Conservation (phyloP, 2,797 vertebrate genomes). For the Cryptoblepharus egeriae region DNA sequence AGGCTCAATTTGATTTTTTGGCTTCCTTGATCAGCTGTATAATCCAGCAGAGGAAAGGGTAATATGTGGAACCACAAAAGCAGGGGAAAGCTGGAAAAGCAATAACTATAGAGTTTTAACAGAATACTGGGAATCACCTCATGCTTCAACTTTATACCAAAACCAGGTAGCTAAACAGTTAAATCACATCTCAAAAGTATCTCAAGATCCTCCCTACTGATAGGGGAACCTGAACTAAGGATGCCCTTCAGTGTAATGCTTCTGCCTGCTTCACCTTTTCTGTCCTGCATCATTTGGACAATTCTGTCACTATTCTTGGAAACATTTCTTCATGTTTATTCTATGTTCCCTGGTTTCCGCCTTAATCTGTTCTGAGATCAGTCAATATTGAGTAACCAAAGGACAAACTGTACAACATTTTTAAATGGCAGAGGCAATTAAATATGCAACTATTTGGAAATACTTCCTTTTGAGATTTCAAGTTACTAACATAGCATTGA, state of each 20-base stretch:
- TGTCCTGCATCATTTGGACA: neutral
- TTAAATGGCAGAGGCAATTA: neutral
- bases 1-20: neutral
- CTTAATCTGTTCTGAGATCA: conserved; percentile 23
- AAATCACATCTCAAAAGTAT: neutral
- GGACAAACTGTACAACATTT: conserved; percentile 9
- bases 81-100: neutral
- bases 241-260: neutral
- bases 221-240: neutral
- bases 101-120: neutral
- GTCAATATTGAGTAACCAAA: conserved; percentile 3
- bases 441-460: neutral
- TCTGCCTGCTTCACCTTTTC: neutral
- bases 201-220: neutral
- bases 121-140: neutral
- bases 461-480: neutral
- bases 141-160: neutral
- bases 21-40: neutral
- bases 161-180: neutral
- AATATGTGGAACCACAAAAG: neutral
- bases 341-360: neutral
- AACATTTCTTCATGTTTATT: conserved; percentile 12
- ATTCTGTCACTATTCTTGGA: neutral
- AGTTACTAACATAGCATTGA: neutral
- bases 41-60: neutral